These are phyloP conservation scores for Eupithecia subumbrata DNA, from an alignment of 2,888 invertebrate species.

Conservation along the genomic window DNA sequence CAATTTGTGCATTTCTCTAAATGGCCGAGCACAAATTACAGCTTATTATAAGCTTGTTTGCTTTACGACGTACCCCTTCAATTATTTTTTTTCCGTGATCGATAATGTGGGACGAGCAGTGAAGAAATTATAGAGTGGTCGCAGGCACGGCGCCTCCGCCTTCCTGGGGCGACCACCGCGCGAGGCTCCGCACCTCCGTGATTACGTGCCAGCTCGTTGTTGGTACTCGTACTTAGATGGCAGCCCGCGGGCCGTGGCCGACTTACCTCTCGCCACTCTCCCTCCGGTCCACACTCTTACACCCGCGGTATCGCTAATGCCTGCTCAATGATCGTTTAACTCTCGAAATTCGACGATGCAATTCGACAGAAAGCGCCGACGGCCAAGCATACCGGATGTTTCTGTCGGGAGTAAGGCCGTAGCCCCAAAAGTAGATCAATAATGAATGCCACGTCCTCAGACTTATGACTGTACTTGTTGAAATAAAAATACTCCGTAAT, in stretches of 20 bases:
- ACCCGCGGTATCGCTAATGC: constrained; percentile 13
- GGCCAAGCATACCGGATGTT: constrained; percentile 45
- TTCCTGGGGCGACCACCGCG: constrained; percentile 55
- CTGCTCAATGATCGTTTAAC: constrained; percentile 16
- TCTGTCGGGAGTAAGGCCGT: constrained; percentile 46
- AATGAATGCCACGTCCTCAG: constrained; percentile 62
- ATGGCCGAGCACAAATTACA: constrained; percentile 84
- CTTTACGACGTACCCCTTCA: constrained; percentile 83
- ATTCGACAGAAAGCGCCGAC: constrained; percentile 26
- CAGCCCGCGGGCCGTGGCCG: constrained; percentile 36
- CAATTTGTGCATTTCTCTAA: constrained; percentile 84
- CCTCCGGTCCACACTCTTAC: background rate
- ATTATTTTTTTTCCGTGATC: constrained; percentile 82
- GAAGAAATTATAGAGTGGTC: constrained; percentile 80
- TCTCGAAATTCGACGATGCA: constrained; percentile 11
- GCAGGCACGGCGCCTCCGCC: constrained; percentile 75
- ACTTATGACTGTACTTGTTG: constrained; percentile 53
- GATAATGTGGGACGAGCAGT: constrained; percentile 80
- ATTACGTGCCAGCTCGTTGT: constrained; percentile 60
- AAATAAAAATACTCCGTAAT: constrained; percentile 68
- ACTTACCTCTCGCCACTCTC: constrained; percentile 31
- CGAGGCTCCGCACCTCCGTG: constrained; percentile 42
- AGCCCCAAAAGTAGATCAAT: constrained; percentile 64
- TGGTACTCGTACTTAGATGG: constrained; percentile 55
- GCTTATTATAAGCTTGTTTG: constrained; percentile 85